Evolutionary conservation across 2,888 invertebrate species (phyloP).

Genomic region (Euplagia quadripunctaria): DNA sequence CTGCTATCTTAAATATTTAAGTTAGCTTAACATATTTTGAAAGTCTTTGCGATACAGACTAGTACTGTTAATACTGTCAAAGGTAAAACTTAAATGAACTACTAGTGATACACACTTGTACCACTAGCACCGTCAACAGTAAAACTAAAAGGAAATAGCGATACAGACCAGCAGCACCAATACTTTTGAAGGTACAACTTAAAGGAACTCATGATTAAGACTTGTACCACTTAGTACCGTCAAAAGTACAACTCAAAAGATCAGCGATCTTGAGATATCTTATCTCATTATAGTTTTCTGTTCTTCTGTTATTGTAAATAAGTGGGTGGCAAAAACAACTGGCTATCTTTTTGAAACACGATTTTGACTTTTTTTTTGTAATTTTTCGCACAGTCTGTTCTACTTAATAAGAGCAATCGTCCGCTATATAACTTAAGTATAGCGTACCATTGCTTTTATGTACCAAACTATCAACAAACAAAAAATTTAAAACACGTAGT

Average conservation of each 20-base stretch:
- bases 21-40: neutral
- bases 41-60: neutral
- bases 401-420: constrained; percentile 4
- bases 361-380: neutral
- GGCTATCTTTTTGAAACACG: neutral
- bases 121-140: neutral
- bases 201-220: neutral
- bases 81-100: neutral
- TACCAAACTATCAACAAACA: constrained; percentile 5
- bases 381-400: constrained; percentile 15
- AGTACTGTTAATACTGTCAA: neutral
- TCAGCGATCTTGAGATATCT: neutral
- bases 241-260: neutral
- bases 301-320: neutral
- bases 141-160: neutral
- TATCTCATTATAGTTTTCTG: neutral
- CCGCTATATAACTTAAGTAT: neutral
- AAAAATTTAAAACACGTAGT: constrained; percentile 9
- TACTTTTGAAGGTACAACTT: constrained; percentile 6
- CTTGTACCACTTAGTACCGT: neutral
- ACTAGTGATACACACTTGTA: constrained; percentile 1
- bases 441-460: constrained; percentile 1
- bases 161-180: neutral
- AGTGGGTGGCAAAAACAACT: neutral
- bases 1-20: neutral